Evolutionary conservation across 2,797 vertebrate genomes (phyloP), one percentile per base, ranked within the genome.

Genomic region (Peromyscus aztecus): DNA sequence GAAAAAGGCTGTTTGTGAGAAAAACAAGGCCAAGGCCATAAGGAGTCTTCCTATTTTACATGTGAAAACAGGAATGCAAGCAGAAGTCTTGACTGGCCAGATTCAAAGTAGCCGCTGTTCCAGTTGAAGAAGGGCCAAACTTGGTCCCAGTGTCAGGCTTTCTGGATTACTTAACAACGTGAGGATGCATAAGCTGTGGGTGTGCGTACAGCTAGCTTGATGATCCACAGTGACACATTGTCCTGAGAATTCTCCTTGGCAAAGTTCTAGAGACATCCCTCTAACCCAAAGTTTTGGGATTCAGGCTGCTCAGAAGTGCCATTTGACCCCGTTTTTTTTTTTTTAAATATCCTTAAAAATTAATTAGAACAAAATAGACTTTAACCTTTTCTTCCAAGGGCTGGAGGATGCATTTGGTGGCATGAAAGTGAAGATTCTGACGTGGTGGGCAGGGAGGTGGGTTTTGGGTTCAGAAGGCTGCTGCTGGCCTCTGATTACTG

Each of bases 11-110:
- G 27, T 76, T 69, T 46, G 29, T 34, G 59, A 94, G 71, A 71
- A 57, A 97, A 97, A 97, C 19, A 65, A 78, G 87, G 63, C 83
- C 77, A 94, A 89, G 75, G 89, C 92, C 97, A 95, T 90, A 92
- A 73, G 90, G 52, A 89, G 91, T 92, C 73, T 91, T 97, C 55
- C 12, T 1, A 31, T 85, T 97, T 94, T 94, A 78, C 49, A 94
- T 88, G 96, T 78, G 92, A 83, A 96, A 97, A 85, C 46, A 94
- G 88, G 89, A 97, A 94, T 90, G 95, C 78, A 90, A 55, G 96
- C 27, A 92, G 83, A 82, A 73, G 82, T 0, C 93, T 84, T 97
- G 65, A 55, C 43, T 77, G 31, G 59, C n/a, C 84, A n/a, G 89
- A 92, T 90, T 84, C 81, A n/a, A 6, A 71, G 40, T 46, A 91